Evolutionary conservation across 2,113 vertebrate species (phyloP).

Genomic region (Bettongia penicillata): DNA sequence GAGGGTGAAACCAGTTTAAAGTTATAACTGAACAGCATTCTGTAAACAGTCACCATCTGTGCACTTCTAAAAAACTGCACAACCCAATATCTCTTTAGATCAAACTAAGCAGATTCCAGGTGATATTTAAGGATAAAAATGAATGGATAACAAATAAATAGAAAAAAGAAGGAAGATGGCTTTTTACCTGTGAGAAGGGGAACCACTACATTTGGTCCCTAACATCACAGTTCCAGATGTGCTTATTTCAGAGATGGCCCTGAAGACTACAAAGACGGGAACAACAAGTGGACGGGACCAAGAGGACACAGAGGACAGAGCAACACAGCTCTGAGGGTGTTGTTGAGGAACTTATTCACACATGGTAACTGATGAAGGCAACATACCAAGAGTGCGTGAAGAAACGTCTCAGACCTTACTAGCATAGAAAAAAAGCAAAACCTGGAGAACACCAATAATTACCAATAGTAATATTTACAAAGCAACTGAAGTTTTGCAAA

Average conservation of each 20-base stretch:
- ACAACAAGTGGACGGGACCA: not conserved
- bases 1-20: not conserved
- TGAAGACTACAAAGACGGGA: not conserved
- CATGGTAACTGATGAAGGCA: not conserved
- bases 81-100: not conserved
- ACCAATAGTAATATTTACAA: not conserved
- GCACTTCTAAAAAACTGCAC: slow-evolving; percentile 54
- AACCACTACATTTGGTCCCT: not conserved
- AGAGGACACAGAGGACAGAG: not conserved
- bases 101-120: not conserved
- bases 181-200: not conserved
- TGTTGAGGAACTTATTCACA: not conserved
- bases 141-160: not conserved
- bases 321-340: not conserved
- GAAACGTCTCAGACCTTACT: not conserved
- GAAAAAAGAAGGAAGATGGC: not conserved
- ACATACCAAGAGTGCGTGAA: not conserved
- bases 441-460: not conserved
- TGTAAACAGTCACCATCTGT: slow-evolving; percentile 70
- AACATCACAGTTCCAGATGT: not conserved
- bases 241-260: not conserved
- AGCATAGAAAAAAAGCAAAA: not conserved
- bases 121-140: not conserved
- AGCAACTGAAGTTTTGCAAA: not conserved
- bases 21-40: slow-evolving; percentile 39